Evolutionary conservation across 2,113 vertebrate genomes (phyloP).

Genomic region (Gnathonemus echidnorhynchus): DNA sequence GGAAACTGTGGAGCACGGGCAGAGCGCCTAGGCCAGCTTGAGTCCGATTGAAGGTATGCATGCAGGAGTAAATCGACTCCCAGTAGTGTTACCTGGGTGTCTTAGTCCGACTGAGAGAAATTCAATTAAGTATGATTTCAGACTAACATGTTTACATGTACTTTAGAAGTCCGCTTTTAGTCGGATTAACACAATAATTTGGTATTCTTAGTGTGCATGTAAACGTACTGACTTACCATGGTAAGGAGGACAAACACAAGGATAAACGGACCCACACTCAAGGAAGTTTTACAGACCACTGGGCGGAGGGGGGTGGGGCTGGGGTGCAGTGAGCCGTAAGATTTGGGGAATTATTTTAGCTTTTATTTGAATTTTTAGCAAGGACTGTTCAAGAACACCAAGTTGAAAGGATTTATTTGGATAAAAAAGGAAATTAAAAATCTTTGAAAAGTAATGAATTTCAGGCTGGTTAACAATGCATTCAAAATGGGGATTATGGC

Average conservation of each 20-base stretch:
- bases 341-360: background rate
- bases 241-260: background rate
- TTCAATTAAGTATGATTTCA: too few species aligned
- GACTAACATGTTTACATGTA: too few species aligned
- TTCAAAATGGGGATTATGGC: background rate
- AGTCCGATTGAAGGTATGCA: too few species aligned
- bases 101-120: too few species aligned
- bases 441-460: conserved; percentile 9
- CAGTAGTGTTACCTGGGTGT: too few species aligned
- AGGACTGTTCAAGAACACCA: conserved; percentile 2
- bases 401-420: conserved; percentile 12
- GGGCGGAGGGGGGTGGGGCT: background rate
- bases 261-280: background rate
- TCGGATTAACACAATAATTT: too few species aligned
- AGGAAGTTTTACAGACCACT: background rate
- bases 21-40: too few species aligned
- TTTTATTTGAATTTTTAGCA: conserved; percentile 15
- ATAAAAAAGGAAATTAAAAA: conserved; percentile 19
- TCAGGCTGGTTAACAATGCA: conserved; percentile 13
- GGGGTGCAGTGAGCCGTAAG: background rate
- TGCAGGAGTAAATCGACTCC: too few species aligned
- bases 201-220: too few species aligned
- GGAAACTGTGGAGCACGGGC: too few species aligned
- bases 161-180: too few species aligned
- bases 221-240: background rate